A percentile compares a stretch with the other conserved stretches of the same genome.
Conservation (phyloP, 1,140 invertebrate species). For the Schlechtendalia chinensis region DNA sequence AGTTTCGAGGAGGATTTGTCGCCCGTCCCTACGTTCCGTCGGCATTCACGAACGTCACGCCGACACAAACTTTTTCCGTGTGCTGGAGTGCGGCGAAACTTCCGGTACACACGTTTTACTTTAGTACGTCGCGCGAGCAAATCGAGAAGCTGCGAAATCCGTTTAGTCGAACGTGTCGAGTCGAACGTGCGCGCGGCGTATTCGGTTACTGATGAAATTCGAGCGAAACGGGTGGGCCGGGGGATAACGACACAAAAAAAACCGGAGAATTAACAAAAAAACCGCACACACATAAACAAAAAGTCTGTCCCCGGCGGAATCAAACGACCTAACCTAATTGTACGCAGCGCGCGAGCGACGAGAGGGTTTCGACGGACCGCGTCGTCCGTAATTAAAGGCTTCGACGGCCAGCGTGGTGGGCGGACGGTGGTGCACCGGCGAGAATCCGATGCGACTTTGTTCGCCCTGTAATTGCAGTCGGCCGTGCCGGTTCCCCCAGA, state of each 20-base stretch:
- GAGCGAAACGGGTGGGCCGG: not conserved
- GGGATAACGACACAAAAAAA: slow-evolving; percentile 1
- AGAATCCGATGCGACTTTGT: slow-evolving; percentile 38
- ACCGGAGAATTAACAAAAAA: not conserved
- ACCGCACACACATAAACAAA: not conserved
- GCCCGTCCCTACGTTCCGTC: not conserved
- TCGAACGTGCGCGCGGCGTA: not conserved
- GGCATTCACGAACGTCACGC: not conserved
- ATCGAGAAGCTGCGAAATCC: slow-evolving; percentile 29
- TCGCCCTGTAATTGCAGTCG: slow-evolving; percentile 38
- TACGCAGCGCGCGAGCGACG: no score
- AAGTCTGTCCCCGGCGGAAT: slow-evolving; percentile 29
- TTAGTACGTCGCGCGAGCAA: not conserved
- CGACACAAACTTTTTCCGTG: not conserved
- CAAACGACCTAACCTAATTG: slow-evolving; percentile 43
- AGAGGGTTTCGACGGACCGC: no score
- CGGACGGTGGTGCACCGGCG: not conserved
- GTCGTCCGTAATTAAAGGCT: slow-evolving; percentile 48
- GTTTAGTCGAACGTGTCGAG: slow-evolving; percentile 21
- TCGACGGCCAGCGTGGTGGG: not conserved
- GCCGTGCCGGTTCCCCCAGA: not conserved
- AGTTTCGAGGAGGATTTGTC: slow-evolving; percentile 16
- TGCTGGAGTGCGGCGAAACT: slow-evolving; percentile 27
- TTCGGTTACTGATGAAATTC: slow-evolving; percentile 42
- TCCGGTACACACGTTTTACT: slow-evolving; percentile 4